Conservation (phyloP, 2,113 vertebrate species). For the Platycercus adscitus region DNA sequence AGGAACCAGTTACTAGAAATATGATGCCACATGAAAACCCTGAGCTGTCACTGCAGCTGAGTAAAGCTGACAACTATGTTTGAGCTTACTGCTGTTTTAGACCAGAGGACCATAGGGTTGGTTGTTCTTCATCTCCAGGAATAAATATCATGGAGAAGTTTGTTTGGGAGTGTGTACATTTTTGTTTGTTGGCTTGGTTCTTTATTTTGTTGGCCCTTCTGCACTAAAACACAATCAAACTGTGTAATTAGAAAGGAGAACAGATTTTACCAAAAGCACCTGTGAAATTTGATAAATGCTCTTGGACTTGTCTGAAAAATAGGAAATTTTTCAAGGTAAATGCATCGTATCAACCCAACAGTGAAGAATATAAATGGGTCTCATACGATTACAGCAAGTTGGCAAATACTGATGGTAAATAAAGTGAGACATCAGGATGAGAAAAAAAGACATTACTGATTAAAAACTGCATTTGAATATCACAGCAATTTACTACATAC, state of each 20-base stretch:
- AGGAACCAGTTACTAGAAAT: slow-evolving; percentile 7
- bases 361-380: not conserved
- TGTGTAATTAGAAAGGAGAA: not conserved
- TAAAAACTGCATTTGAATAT: not conserved
- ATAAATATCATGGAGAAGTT: not conserved
- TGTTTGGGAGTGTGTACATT: not conserved
- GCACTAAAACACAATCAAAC: not conserved
- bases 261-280: not conserved
- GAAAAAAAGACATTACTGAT: not conserved
- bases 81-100: not conserved
- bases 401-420: not conserved
- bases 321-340: not conserved
- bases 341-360: not conserved
- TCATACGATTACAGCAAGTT: not conserved
- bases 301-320: not conserved
- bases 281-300: not conserved
- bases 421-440: not conserved
- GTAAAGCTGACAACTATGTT: not conserved
- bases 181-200: not conserved
- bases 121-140: not conserved
- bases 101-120: not conserved
- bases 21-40: not conserved
- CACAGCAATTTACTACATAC: not conserved
- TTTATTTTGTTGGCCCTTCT: not conserved
- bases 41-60: not conserved